Percentiles rank a stretch among this genome's conserved stretches.
Evolutionary conservation across 2,797 vertebrate species (phyloP).

Genomic region (Austrolebias charrua): DNA sequence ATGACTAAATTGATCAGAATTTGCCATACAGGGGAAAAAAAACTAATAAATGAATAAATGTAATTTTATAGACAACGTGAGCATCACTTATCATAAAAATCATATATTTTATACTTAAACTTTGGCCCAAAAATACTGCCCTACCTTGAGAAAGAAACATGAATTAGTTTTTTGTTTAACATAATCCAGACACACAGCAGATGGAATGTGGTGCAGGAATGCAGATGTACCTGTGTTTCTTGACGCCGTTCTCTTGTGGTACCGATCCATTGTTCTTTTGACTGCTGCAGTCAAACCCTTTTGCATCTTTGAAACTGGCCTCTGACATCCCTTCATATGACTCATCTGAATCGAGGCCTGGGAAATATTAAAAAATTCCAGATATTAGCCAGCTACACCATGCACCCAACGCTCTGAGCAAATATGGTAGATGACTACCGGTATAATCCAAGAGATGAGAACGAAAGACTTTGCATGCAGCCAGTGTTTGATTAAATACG

Average conservation of each 20-base stretch:
- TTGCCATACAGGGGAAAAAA: not conserved
- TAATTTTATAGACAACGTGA: not conserved
- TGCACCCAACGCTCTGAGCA: not conserved
- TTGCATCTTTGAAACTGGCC: slow-evolving; percentile 85
- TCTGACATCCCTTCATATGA: slow-evolving; percentile 92
- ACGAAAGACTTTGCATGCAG: not conserved
- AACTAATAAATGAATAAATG: not conserved
- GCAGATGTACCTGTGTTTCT: slow-evolving; percentile 85
- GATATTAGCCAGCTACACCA: no score
- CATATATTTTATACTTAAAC: not conserved
- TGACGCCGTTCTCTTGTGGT: slow-evolving; percentile 90
- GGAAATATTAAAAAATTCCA: not conserved
- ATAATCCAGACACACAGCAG: not conserved
- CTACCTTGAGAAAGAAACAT: not conserved
- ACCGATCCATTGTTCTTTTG: slow-evolving; percentile 81
- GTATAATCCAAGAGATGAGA: not conserved
- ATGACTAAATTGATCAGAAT: not conserved
- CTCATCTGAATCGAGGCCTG: slow-evolving; percentile 96
- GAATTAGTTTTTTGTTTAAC: not conserved
- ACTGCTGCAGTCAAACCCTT: slow-evolving; percentile 71
- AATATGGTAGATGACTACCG: not conserved
- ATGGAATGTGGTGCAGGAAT: slow-evolving; percentile 50
- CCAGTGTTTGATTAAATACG: not conserved
- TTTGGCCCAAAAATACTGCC: not conserved
- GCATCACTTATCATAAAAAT: not conserved